Evolutionary conservation across 2,888 invertebrate species (phyloP), one percentile per base, ranked within the genome.

Genomic region (Cephus pulcher): DNA sequence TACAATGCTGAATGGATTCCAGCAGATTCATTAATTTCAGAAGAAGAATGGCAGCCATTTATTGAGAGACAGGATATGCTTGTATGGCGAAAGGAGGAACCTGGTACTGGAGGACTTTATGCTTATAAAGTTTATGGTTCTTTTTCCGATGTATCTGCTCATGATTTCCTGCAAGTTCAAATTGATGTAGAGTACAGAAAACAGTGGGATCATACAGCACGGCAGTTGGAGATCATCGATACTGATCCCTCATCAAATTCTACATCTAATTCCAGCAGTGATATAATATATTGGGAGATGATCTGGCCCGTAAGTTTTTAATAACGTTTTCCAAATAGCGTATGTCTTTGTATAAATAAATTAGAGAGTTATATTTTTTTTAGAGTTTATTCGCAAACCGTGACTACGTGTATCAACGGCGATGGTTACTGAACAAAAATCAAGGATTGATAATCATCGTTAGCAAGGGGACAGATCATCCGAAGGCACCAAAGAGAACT

Each of bases 121-220:
- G 95, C 96, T 30, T 97, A 97, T 88, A 97, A 97, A 94, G 96
- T 97, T 0, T 97, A 96, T 92, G 97, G 97, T 0, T 94, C 94
- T 1, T 97, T 97, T 88, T 92, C 94, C 76, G 97, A 97, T 86
- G 95, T 97, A 1, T 92, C 93, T 0, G 97, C 97, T 0, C 93
- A 94, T 77, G 97, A 97, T 90, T 97, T 97, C 90, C 92, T 97
- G 1, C 95, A 95, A 81, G 96, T 97, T 0, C 97, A 97, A 91
- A 94, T 97, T 32, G 97, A 97, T 89, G 94, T 95, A 0, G 94
- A 94, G 34, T 97, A 97, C 92, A 93, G 97, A 15, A 94, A 94
- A 75, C 92, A 94, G 77, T 97, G 97, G 97, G 97, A 97, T 91
- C 92, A 93, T 0, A 96, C 96, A 0, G 97, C 96, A 0, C 94